A percentile compares a stretch with the other conserved stretches of the same genome.
phyloP scores from a whole-genome alignment of 2,888 invertebrate species.

The Drosophila histrio region DNA sequence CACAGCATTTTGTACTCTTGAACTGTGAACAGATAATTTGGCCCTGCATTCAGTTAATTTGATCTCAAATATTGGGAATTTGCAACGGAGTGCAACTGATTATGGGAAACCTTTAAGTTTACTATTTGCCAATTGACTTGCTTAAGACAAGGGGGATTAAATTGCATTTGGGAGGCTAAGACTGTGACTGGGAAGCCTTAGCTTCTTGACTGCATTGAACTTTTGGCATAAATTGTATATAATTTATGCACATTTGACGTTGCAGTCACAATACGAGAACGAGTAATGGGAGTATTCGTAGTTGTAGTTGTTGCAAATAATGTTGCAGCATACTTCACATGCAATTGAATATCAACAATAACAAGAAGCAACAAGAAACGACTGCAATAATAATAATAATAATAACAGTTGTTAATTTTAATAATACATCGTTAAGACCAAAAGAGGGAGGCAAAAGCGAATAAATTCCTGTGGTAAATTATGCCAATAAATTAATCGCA shows the following conservation, averaged over 20 bases:
- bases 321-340: slow-evolving; percentile 27
- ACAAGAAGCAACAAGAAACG: not conserved
- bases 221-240: slow-evolving; percentile 56
- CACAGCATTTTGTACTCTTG: not conserved
- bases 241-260: slow-evolving; percentile 63
- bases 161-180: not conserved
- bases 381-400: slow-evolving; percentile 7
- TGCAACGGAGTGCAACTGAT: not conserved
- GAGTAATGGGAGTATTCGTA: not conserved
- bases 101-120: not conserved
- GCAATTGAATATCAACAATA: slow-evolving; percentile 20
- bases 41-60: not conserved
- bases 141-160: not conserved
- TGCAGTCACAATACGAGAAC: not conserved
- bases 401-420: slow-evolving; percentile 48
- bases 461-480: slow-evolving; percentile 22
- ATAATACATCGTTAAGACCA: slow-evolving; percentile 25
- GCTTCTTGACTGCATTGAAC: slow-evolving; percentile 41
- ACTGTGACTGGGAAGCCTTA: not conserved
- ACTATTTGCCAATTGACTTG: not conserved
- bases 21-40: not conserved
- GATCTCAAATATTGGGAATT: not conserved
- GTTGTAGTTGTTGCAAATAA: slow-evolving; percentile 25
- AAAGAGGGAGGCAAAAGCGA: not conserved
- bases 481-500: slow-evolving; percentile 28